Base-by-base conservation (phyloP, 2,888 invertebrate species). In the Perdita meconis region DNA sequence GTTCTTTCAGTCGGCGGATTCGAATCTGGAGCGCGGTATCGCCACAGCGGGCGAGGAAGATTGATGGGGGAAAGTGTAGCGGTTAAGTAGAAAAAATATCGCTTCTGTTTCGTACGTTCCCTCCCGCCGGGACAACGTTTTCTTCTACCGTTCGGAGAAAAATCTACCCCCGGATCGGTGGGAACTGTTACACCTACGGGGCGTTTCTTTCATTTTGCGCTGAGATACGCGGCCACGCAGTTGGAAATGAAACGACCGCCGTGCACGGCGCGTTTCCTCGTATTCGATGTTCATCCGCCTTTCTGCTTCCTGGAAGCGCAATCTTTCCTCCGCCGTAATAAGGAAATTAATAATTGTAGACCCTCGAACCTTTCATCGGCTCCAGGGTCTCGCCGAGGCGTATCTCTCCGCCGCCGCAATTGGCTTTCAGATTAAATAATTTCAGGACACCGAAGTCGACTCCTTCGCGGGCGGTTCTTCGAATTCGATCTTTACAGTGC, bases 1-100 rank as follows among this genome's bases (percentile, higher is more conserved):
- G 19, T 56, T 34, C 34, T 61, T 73, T 42, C 50, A 40, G 1
- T 22, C 38, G n/a, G 6, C 42, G 59, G 34, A 57, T 65, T 70
- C 53, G 73, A 63, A 72, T 63, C 47, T 26, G 26, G 34, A 24
- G 10, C 16, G 36, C 19, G 30, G 6, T 19, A 47, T 59, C 74
- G 73, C 2, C 36, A 13, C 13, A 24, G 13, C 22, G 19, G 30
- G 38, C 40, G 44, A 51, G 42, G 36, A 63, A 72, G 73, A 73
- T 63, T 63, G 72, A 72, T 63, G 72, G 50, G n/a, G 57, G 24
- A 56, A 36, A 57, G 26, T 36, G 59, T 19, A 34, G 55, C 8
- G 30, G 47, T 24, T 73, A 47, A 61, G 19, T 24, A 34, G 38
- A 72, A 59, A 59, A 24, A 72, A 72, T 69, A 72, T 59, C 53